Base-by-base conservation (phyloP, 2,113 vertebrate genomes). In the Trematocara zebra region DNA sequence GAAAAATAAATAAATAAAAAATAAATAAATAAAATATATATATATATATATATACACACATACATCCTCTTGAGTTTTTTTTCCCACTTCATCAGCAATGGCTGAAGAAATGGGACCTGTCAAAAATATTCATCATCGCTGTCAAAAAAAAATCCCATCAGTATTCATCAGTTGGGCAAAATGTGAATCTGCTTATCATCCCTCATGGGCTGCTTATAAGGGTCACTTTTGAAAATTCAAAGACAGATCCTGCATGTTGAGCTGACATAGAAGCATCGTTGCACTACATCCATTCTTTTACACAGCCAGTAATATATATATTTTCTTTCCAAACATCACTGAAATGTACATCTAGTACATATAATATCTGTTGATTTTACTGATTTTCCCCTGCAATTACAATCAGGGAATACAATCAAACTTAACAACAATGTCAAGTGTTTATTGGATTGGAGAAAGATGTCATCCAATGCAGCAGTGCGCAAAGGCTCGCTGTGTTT, bases 111-210 rank as follows among this genome's bases (percentile, higher is more conserved):
- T 67, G 82, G 52, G 69, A 89, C 3, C 82, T 82, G 88, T 93
- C 91, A 93, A 93, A 87, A 88, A 83, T 91, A 94, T 94, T 95
- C 93, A 93, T 95, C 93, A 93, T 85, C 5, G 7, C 89, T 92
- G 90, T 94, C 90, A 93, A 90, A 92, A 89, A 89, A 26, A 90
- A 86, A 82, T 84, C 93, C 89, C 88, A 94, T 95, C 88, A 90
- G 90, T 93, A 95, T 95, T 94, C 93, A 89, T 88, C 90, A 91
- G 64, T 56, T 88, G 85, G 82, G 83, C 82, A 87, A 90, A 95
- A 94, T 93, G 90, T 93, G 88, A 90, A 85, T 82, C 85, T 91
- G 85, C 92, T 94, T 92, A 92, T 91, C 87, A 93, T 94, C 88
- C 74, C 93, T 95, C 89, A 88, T 83, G 91, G 88, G 86, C 83